phyloP scores from a whole-genome alignment of 2,797 vertebrate genomes.

The Falco biarmicus region DNA sequence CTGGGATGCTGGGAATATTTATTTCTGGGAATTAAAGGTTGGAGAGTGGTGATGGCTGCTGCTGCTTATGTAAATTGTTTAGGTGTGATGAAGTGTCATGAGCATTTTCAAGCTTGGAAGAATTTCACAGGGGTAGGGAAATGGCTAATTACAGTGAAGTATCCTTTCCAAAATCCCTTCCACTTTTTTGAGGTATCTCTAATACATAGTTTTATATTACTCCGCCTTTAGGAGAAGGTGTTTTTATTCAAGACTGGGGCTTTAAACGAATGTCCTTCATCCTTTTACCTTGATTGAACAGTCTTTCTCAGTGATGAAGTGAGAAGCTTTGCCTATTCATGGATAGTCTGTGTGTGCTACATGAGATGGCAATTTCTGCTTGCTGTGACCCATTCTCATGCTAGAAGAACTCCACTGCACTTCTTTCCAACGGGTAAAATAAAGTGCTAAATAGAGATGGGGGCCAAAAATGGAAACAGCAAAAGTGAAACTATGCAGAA shows the following conservation, averaged over 20 bases:
- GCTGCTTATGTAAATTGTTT: constrained; percentile 23
- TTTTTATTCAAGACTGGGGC: neutral
- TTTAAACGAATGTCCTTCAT: neutral
- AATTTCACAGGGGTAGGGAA: neutral
- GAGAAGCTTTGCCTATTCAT: neutral
- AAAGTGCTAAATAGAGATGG: neutral
- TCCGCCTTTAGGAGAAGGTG: neutral
- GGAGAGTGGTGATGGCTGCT: neutral
- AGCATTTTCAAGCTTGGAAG: neutral
- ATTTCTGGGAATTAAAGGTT: neutral
- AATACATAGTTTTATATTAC: neutral
- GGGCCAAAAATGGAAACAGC: neutral
- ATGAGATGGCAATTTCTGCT: constrained; percentile 24
- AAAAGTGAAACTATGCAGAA: neutral
- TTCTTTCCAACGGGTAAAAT: neutral
- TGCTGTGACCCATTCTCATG: neutral
- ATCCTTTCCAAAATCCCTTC: neutral
- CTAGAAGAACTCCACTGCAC: neutral
- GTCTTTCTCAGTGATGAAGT: neutral
- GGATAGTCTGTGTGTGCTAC: neutral
- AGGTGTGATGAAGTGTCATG: constrained; percentile 22
- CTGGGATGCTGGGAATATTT: neutral
- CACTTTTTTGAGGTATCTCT: neutral
- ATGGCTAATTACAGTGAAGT: neutral
- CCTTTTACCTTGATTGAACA: neutral